Base-by-base conservation (phyloP, 2,888 invertebrate species). In the Ornithoptera alexandrae region DNA sequence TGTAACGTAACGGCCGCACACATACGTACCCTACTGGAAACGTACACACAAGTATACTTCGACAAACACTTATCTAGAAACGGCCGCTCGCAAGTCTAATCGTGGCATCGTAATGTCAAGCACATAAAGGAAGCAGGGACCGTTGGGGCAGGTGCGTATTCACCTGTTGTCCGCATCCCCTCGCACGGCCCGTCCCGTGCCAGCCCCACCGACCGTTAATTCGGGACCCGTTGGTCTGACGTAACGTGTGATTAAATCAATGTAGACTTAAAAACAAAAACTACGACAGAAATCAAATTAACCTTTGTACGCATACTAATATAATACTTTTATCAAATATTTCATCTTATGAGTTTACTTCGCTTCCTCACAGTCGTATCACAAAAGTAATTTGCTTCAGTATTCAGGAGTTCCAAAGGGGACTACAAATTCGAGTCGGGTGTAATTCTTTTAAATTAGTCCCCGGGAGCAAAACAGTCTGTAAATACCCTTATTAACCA, bases 31-130 rank as follows among this genome's bases (percentile, higher is more conserved):
- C 1, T 12, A 12, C 56, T 15, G 57, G 22, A 58, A 24, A 58
- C 57, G 22, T 58, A 22, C 57, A 46, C 62, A 62, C 42, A 58
- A 50, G 20, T 42, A 18, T 15, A 53, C 18, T 5, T 59, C 24
- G 62, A 71, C 68, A 66, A 72, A 72, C 74, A 73, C 73, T 74
- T 71, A 71, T 67, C 67, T 71, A 71, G 67, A 68, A 67, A 71
- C 70, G 70, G 63, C 50, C 70, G 62, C 39, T 59, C 73, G 74
- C 76, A 81, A 79, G 82, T 84, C 82, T 84, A 86, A 88, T 87
- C 87, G 84, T 85, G 81, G 82, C 83, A 85, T 87, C 85, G 86
- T 88, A 88, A 88, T 87, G 87, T 86, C 84, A 87, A 83, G 77
- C 81, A 79, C 82, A 79, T 78, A 84, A 87, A 87, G 86, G 87